A percentile compares a stretch with the other conserved stretches of the same genome.
Evolutionary conservation across 1,140 invertebrate genomes (phyloP).

Genomic region (Drosophila chauvacae): DNA sequence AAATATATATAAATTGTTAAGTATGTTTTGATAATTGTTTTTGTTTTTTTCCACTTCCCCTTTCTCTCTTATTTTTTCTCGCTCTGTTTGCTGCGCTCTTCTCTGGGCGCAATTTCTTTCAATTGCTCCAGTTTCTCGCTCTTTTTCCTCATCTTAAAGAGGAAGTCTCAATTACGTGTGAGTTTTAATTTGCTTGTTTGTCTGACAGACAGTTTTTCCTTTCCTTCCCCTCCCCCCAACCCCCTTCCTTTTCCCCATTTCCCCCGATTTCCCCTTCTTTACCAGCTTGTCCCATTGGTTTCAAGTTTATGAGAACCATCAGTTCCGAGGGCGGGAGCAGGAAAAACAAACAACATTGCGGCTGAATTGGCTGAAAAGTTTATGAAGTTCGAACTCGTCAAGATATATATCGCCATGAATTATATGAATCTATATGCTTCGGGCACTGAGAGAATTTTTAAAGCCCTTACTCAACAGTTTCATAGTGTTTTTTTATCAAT

Average conservation of each 20-base stretch:
- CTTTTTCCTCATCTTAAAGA: slow-evolving; percentile 48
- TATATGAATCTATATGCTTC: slow-evolving; percentile 18
- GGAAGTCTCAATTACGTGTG: slow-evolving; percentile 76
- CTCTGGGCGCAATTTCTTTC: slow-evolving; percentile 69
- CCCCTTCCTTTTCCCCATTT: not conserved
- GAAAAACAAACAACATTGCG: slow-evolving; percentile 29
- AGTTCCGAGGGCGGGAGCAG: not conserved
- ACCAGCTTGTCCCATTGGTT: slow-evolving; percentile 15
- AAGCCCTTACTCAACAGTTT: not conserved
- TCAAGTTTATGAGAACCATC: slow-evolving; percentile 51
- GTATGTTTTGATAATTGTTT: not conserved
- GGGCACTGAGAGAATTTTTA: not conserved
- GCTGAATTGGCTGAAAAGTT: slow-evolving; percentile 40
- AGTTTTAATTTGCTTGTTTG: slow-evolving; percentile 60
- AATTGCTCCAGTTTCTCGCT: slow-evolving; percentile 68
- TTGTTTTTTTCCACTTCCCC: not conserved
- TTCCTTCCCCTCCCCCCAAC: not conserved
- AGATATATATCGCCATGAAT: slow-evolving; percentile 36
- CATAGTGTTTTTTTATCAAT: no score
- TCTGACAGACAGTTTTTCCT: slow-evolving; percentile 56
- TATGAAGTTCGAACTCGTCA: slow-evolving; percentile 54
- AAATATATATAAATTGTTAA: not conserved
- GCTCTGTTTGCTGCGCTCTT: slow-evolving; percentile 22
- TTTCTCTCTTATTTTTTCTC: slow-evolving; percentile 11
- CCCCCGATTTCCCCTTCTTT: not conserved